Base-by-base conservation (phyloP, 2,113 vertebrate species). In the Marcusenius ussheri region DNA sequence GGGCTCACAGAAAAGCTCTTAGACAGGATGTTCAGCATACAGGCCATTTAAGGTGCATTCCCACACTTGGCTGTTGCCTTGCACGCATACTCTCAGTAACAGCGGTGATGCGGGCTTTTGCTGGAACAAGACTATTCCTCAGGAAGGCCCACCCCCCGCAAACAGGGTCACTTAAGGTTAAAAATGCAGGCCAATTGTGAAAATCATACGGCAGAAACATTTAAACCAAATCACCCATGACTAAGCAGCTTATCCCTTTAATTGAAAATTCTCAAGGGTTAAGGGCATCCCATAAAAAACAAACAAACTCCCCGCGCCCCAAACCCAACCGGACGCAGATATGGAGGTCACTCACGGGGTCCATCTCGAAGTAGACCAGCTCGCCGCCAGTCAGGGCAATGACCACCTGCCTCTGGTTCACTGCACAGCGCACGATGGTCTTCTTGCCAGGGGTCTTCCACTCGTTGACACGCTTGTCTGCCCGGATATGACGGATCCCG, bases 361-460 rank as follows among this genome's bases (percentile, higher is more conserved):
- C 98, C 98, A 99, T 99, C 93, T 99, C 98, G 80, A 99, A 99
- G 95, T 99, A 99, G 88, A 99, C 98, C 91, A 99, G 96, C 87
- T 99, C 98, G 88, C 98, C 98, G 91, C 98, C 98, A 0, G 98
- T 99, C 91, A 99, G 94, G 0, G 98, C 98, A 0, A 99, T 99
- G 90, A 99, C 98, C n/a, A 99, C 98, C 93, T 99, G 98, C 85
- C 98, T 94, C 95, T 99, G 98, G 94, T 99, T 99, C 91, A 99
- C 98, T 2, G 98, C 98, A 91, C 98, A 99, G 91, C 98, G 98
- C 8, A 98, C 97, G 5, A 99, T 99, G 0, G 98, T 99, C 91
- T 99, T 99, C 91, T 99, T 99, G 2, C 98, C 98, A 0, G 98
- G 98, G 0, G 98, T 99, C 91, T 99, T 99, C 98, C 98, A 99